Evolutionary conservation across 1,140 invertebrate species (phyloP), one percentile per base, ranked within the genome.

Genomic region (Drosophila repletoides): DNA sequence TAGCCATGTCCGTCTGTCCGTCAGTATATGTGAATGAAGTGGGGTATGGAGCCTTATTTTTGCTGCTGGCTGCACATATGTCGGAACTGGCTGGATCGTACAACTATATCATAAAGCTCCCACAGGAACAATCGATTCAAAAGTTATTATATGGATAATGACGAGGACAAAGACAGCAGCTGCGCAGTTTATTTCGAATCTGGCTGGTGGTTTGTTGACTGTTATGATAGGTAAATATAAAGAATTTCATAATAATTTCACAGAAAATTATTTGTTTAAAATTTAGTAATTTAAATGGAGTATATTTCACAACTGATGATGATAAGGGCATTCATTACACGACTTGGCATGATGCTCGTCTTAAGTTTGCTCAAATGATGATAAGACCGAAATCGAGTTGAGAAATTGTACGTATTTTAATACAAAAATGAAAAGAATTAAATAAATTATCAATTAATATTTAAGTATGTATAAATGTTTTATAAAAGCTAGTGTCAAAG

Each of bases 341-440:
- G 10, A 9, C 1, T 5, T 55, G 34, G 52, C 14, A 58, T 7
- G 10, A 9, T 1, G n/a, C 10, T 1, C 2, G 19, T 19, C 2
- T 61, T 2, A 41, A 52, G 43, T 61, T 60, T 5, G 45, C 28
- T 40, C 56, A 60, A 49, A 60, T 51, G 17, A 60, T 60, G 45
- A 49, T 60, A 3, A 28, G 34, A 12, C 56, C 56, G 1, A 40
- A 28, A 7, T 19, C 19, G 3, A 36, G 6, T 1, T 17, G 7
- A 6, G 6, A 5, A 15, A 7, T 6, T 5, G n/a, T 15, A 15
- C 6, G 6, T 17, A 15, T 15, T 38, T 7, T 19, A 4, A 14
- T 12, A 24, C 15, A 19, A 24, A 22, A 21, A 21, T n/a, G 1
- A 24, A 43, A 14, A 2, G 10, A 6, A 43, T 10, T 5, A 38